Evolutionary conservation across 2,888 invertebrate species (phyloP).

Genomic region (Eupelmus urozonus): DNA sequence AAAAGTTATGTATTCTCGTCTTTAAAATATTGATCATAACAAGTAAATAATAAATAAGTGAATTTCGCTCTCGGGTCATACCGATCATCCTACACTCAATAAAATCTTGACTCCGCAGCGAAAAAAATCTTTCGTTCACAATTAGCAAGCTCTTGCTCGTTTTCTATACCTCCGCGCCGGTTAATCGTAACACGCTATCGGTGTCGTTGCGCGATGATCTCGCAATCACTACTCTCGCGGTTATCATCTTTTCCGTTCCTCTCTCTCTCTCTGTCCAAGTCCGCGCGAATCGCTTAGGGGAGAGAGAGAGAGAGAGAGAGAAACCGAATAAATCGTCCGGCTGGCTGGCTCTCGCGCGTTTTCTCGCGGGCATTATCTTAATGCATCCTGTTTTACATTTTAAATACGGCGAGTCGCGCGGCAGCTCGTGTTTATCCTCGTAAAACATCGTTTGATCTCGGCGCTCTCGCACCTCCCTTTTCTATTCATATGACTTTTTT

Average conservation of each 20-base stretch:
- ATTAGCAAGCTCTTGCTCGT: neutral
- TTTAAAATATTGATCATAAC: too few species aligned
- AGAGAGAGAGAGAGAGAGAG: conserved; percentile 20
- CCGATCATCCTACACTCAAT: too few species aligned
- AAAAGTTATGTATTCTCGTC: too few species aligned
- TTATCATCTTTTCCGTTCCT: too few species aligned
- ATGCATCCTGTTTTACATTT: conserved; percentile 63
- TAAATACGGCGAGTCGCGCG: conserved; percentile 61
- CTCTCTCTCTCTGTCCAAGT: conserved; percentile 1
- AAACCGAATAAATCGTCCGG: conserved; percentile 48
- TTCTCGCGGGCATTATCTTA: conserved; percentile 61
- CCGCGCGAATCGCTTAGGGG: too few species aligned
- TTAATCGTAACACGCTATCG: conserved; percentile 14
- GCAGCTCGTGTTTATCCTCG: conserved; percentile 56
- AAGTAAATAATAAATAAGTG: too few species aligned
- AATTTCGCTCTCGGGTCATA: too few species aligned
- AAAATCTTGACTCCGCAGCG: too few species aligned
- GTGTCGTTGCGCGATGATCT: conserved; percentile 23
- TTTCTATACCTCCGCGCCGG: neutral
- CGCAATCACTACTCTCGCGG: too few species aligned
- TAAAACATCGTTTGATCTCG: conserved; percentile 57
- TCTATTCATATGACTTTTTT: conserved; percentile 43
- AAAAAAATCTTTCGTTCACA: neutral
- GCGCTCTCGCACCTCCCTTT: conserved; percentile 23
- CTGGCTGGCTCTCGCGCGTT: conserved; percentile 3